Base-by-base conservation (phyloP, 2,797 vertebrate species). In the Alfaro cultratus region DNA sequence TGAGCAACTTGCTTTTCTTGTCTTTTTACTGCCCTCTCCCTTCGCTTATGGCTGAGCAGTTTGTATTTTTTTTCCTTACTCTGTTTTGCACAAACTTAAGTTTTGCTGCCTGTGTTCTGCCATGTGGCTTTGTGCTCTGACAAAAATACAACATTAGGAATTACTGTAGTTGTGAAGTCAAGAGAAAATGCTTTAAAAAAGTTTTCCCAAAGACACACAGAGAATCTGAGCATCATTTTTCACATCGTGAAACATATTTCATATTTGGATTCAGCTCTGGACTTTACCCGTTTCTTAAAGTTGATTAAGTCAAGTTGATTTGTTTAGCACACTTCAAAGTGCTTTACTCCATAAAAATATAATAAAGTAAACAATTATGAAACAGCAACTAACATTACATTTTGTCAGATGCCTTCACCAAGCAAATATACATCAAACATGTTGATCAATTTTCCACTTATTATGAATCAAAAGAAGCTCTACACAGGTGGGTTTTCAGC, bases 1-100 rank as follows among this genome's bases (percentile, higher is more conserved):
- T 39, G 71, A 76, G 29, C 64, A 21, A 60, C 81, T 81, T 0
- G 13, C 73, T 80, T 77, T 72, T 76, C 74, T 74, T 74, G 49
- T 78, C 71, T 73, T 43, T 64, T 74, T 10, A 57, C 76, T 70
- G 68, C 1, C 8, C 55, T 45, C 26, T 71, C 6, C 41, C 26
- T 45, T 45, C 1, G 4, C 36, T 68, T 43, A n/a, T 26, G 23
- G 23, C 23, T 43, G 12, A 16, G 11, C 23, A 45, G 45, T 71
- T 71, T 45, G 10, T n/a, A 15, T 70, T 71, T 41, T 36, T 62
- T 71, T 29, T 43, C 23, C 41, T 26, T 45, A 8, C 23, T 71
- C 6, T 71, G 26, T 71, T 71, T 71, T 15, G 26, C n/a, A 71
- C 13, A 29, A n/a, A 26, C 6, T 16, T 71, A 1, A 16, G 41